phyloP scores from a whole-genome alignment of 2,113 vertebrate species.

The Prunella fulvescens region DNA sequence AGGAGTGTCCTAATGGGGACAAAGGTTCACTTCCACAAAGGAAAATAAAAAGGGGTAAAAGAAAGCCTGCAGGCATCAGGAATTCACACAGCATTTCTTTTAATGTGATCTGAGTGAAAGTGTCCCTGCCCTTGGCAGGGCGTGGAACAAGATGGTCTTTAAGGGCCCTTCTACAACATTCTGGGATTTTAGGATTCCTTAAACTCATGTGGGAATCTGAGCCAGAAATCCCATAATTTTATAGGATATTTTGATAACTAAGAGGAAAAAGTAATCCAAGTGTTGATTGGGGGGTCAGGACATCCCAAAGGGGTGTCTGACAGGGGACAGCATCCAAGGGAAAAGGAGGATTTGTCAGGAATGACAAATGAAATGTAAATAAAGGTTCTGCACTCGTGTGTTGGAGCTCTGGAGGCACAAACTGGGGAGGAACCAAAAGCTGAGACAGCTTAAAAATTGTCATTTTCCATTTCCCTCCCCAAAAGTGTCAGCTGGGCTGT shows the following conservation, averaged over 20 bases:
- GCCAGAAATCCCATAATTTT: not conserved
- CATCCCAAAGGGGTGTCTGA: not conserved
- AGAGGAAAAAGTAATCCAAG: not conserved
- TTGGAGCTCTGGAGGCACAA: not conserved
- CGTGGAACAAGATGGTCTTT: fast-evolving
- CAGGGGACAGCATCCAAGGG: not conserved
- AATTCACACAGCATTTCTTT: not conserved
- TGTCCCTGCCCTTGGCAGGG: not conserved
- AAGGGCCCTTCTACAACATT: not conserved
- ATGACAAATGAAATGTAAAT: not conserved
- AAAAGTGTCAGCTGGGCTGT: not conserved
- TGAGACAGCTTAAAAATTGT: not conserved
- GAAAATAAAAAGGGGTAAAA: fast-evolving
- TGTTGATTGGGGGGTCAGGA: fast-evolving
- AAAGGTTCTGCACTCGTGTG: not conserved
- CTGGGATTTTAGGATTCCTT: not conserved
- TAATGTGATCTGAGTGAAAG: not conserved
- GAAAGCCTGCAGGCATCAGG: not conserved
- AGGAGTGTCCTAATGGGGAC: not conserved
- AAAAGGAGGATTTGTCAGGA: not conserved
- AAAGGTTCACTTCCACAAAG: not conserved
- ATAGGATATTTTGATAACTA: not conserved
- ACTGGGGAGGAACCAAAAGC: not conserved
- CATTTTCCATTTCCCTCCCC: not conserved
- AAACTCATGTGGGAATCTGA: not conserved